These are phyloP conservation scores for Athrips mouffetella DNA, from an alignment of 2,888 invertebrate genomes.

Conservation along the genomic window DNA sequence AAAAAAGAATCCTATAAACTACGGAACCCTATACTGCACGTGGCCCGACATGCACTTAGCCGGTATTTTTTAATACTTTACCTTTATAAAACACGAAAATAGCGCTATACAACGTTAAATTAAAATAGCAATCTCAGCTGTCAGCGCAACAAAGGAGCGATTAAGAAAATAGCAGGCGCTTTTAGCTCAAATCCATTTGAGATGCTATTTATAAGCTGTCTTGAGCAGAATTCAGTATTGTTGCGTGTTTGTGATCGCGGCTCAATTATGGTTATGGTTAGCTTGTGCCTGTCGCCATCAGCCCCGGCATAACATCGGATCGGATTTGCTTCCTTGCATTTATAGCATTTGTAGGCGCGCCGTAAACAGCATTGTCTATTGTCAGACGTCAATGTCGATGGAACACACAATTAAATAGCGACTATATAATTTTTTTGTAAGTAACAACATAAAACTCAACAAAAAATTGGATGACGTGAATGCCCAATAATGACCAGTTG, in stretches of 20 bases:
- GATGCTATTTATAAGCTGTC: constrained; percentile 22
- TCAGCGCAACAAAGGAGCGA: not conserved
- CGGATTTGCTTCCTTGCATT: not conserved
- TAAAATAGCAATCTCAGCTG: not conserved
- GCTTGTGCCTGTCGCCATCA: constrained; percentile 15
- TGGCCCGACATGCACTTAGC: no score
- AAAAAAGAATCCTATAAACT: no score
- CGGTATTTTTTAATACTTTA: not conserved
- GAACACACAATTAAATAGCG: no score
- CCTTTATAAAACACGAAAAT: not conserved
- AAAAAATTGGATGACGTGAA: constrained; percentile 13
- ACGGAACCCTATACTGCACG: no score
- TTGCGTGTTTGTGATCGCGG: constrained; percentile 11
- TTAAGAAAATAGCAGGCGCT: constrained; percentile 8
- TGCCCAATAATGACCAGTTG: constrained; percentile 23
- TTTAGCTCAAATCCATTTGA: constrained; percentile 18
- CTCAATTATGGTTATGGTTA: constrained; percentile 6
- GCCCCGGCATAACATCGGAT: not conserved
- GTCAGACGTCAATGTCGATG: no score
- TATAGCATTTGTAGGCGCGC: no score
- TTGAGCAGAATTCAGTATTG: constrained; percentile 18
- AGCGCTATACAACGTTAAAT: constrained; percentile 6
- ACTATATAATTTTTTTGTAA: no score
- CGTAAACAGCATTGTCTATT: no score
- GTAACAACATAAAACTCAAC: constrained; percentile 3